phyloP scores from a whole-genome alignment of 2,113 vertebrate species.

The Leucoraja erinaceus region DNA sequence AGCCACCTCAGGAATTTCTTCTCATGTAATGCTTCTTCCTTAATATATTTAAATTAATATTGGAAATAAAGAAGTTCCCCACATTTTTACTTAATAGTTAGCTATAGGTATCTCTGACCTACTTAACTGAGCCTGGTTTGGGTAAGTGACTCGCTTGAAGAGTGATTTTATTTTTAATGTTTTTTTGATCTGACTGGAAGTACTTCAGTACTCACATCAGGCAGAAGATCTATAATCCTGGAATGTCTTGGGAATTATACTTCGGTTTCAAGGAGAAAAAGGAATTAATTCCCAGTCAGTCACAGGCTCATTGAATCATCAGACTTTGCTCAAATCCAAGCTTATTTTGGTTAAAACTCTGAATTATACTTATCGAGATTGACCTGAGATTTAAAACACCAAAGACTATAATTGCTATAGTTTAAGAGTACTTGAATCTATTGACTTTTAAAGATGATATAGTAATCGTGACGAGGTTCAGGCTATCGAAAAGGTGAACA shows the following conservation, averaged over 20 bases:
- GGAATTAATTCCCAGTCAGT: neutral
- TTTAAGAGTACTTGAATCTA: neutral
- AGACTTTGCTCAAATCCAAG: neutral
- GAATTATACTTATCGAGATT: neutral
- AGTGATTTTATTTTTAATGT: neutral
- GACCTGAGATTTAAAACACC: neutral
- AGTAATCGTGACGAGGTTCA: neutral
- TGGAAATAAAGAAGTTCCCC: neutral
- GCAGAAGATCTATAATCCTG: neutral
- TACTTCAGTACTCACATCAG: neutral
- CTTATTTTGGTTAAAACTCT: neutral
- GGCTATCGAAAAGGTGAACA: no score
- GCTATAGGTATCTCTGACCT: neutral
- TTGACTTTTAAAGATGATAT: neutral
- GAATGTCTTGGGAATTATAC: constrained; percentile 7
- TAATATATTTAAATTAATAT: neutral
- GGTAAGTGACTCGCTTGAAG: neutral
- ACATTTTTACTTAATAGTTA: neutral
- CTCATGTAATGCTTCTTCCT: neutral
- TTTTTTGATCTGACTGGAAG: neutral
- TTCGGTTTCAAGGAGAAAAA: neutral
- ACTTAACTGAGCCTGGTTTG: neutral
- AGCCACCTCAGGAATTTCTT: neutral
- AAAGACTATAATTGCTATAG: neutral
- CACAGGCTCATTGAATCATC: neutral